Conservation (phyloP, 2,113 vertebrate genomes). For the Rhinopomastus cyanomelas region DNA sequence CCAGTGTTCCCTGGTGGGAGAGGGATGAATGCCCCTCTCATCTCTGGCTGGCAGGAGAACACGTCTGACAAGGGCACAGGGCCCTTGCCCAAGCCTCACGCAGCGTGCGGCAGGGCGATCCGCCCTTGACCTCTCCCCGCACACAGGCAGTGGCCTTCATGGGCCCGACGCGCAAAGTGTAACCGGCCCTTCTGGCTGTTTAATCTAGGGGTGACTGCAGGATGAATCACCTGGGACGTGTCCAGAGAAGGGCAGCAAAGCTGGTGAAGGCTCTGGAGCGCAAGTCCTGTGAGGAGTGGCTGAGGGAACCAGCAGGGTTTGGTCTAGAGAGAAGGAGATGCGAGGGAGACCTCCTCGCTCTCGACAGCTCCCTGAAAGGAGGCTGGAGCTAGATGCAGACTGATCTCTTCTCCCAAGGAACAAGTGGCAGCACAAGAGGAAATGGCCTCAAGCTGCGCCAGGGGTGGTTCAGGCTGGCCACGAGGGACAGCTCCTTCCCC, state of each 20-base stretch:
- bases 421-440: background rate
- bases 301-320: background rate
- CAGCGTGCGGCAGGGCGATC: background rate
- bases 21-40: background rate
- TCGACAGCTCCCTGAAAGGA: background rate
- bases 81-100: background rate
- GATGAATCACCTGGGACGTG: background rate
- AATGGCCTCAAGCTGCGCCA: background rate
- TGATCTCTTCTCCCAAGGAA: background rate
- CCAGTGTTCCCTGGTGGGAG: accelerated
- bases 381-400: background rate
- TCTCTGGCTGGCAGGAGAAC: background rate
- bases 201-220: background rate
- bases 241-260: background rate
- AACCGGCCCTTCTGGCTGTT: background rate
- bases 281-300: background rate
- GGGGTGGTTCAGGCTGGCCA: background rate
- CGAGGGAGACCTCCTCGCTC: background rate
- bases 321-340: background rate
- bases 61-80: background rate
- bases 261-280: background rate
- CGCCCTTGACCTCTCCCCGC: background rate
- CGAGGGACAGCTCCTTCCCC: background rate
- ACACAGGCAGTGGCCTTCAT: too few species aligned
- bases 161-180: background rate